Base-by-base conservation (phyloP, 2,888 invertebrate genomes). In the Epirrhoe tristata region DNA sequence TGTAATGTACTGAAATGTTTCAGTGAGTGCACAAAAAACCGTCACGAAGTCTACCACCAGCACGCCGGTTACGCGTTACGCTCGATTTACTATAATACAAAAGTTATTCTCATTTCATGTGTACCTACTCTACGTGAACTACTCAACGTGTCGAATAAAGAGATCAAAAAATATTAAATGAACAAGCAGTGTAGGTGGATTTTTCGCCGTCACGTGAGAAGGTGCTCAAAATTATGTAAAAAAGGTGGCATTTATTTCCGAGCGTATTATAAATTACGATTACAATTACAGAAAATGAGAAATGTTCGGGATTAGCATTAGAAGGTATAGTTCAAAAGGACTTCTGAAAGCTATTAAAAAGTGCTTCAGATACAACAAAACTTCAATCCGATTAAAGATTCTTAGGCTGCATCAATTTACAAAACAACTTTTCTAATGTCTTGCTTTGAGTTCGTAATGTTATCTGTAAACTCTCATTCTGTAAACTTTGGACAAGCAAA, bases 381-480 rank as follows among this genome's bases (percentile, higher is more conserved):
- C 16, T 55, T 55, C 8, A 36, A 24, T 16, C 17, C 17, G 8
- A 52, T 52, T 39, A 4, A 10, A 6, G 32, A 50, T 32, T 46
- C 16, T 34, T 48, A 48, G n/a, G 34, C n/a, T 39, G 17, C 8
- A 51, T 17, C 58, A 16, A 51, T 36, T 39, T 39, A 5, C n/a
- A 39, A 51, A 58, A 31, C 31, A 53, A n/a, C 50, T 36, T n/a
- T 51, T 51, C 10, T 43, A 52, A 59, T 24, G 17, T 52, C 52
- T 53, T 58, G 34, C 53, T 63, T 34, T 53, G 46, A 48, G 50
- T 14, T 52, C 59, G 31, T 53, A 59, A 63, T 58, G 56, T 31
- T 66, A 52, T 52, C 32, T 51, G 52, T 57, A 24, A 63, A 53
- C 10, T 32, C 36, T 56, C 43, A 65, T 60, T 60, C 46, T 24